Evolutionary conservation across 2,797 vertebrate species (phyloP).

Genomic region (Pseudomugil tenellus): DNA sequence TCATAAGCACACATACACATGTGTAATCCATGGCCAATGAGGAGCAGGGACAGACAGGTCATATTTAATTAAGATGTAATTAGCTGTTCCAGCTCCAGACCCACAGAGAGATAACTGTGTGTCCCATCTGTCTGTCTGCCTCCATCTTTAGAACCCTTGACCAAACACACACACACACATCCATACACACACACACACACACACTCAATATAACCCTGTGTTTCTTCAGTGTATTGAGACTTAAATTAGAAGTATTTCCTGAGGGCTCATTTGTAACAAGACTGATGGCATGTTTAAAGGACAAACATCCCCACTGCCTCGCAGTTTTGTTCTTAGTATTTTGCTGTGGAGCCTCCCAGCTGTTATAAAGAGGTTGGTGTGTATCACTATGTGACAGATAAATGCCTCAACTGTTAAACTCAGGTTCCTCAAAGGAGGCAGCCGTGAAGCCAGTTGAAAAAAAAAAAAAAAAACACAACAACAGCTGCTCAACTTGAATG

Average conservation of each 20-base stretch:
- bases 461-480: constrained; percentile 12
- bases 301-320: constrained; percentile 48
- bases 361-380: background rate
- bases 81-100: constrained; percentile 64
- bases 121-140: constrained; percentile 75
- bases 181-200: constrained; percentile 18
- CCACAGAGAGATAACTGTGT: constrained; percentile 60
- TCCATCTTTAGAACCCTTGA: constrained; percentile 37
- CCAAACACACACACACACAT: constrained; percentile 21
- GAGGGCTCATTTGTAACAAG: constrained; percentile 55
- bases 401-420: background rate
- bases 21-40: constrained; percentile 31
- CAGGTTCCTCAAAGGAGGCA: background rate
- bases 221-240: constrained; percentile 46
- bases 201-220: constrained; percentile 31
- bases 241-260: constrained; percentile 54
- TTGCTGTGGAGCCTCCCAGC: background rate
- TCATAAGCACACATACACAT: constrained; percentile 16
- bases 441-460: background rate
- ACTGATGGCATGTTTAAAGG: constrained; percentile 52
- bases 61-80: constrained; percentile 78
- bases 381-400: background rate
- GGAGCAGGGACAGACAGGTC: constrained; percentile 57
- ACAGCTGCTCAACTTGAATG: constrained; percentile 2
- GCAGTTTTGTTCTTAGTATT: constrained; percentile 4